phyloP scores from a whole-genome alignment of 2,797 vertebrate genomes.

The Eptatretus atami region DNA sequence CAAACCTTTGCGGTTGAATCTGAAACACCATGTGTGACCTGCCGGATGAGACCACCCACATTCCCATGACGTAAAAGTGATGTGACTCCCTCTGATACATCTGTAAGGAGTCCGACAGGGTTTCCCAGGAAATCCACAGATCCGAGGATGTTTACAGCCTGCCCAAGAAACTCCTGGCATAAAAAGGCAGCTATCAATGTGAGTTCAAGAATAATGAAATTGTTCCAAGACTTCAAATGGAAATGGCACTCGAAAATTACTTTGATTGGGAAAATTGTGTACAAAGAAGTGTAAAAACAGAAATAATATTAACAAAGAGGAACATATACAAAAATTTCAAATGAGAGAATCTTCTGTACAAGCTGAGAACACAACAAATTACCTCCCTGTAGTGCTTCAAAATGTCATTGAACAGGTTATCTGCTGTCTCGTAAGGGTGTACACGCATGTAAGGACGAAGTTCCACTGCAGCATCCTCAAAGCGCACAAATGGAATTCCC shows the following conservation, averaged over 20 bases:
- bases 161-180: slow-evolving; percentile 56
- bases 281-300: too few relatives aligned
- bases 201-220: background rate
- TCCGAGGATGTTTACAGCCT: slow-evolving; percentile 70
- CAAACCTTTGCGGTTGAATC: slow-evolving; percentile 85
- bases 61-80: slow-evolving; percentile 85
- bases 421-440: slow-evolving; percentile 78
- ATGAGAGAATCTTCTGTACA: too few relatives aligned
- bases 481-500: slow-evolving; percentile 58
- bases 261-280: too few relatives aligned
- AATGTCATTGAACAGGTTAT: slow-evolving; percentile 75
- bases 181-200: background rate
- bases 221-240: background rate
- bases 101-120: slow-evolving; percentile 70
- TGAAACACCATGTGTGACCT: slow-evolving; percentile 79
- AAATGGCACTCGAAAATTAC: too few relatives aligned
- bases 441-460: slow-evolving; percentile 79
- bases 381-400: slow-evolving; percentile 94
- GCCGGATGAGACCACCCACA: slow-evolving; percentile 66
- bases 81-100: slow-evolving; percentile 57
- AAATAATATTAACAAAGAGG: too few relatives aligned
- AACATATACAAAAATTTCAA: too few relatives aligned
- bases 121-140: slow-evolving; percentile 93
- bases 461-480: slow-evolving; percentile 79
- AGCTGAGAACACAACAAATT: too few relatives aligned